Percentiles rank a stretch among this genome's conserved stretches.
Evolutionary conservation across 2,797 vertebrate genomes (phyloP).

Genomic region (Sebastes ruberrimus): DNA sequence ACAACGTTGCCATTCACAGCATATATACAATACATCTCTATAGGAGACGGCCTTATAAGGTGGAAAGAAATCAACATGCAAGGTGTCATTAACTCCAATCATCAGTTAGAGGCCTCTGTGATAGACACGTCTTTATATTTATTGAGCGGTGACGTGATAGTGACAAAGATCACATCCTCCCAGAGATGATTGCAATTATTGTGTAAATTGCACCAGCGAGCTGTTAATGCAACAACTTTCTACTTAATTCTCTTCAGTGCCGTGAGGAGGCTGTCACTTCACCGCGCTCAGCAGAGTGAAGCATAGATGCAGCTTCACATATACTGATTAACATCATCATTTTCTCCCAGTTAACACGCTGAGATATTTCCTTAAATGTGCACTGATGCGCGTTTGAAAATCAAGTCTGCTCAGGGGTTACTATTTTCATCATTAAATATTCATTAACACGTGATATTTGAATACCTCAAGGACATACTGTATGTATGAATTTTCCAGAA

Average conservation of each 20-base stretch:
- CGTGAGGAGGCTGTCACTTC: slow-evolving; percentile 24
- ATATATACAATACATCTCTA: background rate
- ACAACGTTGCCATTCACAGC: background rate
- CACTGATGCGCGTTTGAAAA: slow-evolving; percentile 27
- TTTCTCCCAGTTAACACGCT: slow-evolving; percentile 10
- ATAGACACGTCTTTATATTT: background rate
- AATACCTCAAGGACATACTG: slow-evolving; percentile 52
- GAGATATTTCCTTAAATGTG: slow-evolving; percentile 34
- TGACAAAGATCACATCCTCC: slow-evolving; percentile 19
- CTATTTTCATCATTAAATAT: slow-evolving; percentile 59
- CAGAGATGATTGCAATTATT: slow-evolving; percentile 1
- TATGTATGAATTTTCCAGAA: slow-evolving; percentile 50
- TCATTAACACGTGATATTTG: slow-evolving; percentile 51
- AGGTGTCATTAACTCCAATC: background rate
- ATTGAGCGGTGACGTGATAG: background rate
- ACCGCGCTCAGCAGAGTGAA: slow-evolving; percentile 9
- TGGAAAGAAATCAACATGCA: background rate
- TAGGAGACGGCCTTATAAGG: background rate
- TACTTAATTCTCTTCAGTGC: slow-evolving; percentile 25
- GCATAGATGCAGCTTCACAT: background rate
- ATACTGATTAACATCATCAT: slow-evolving; percentile 19
- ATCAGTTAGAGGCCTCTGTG: background rate
- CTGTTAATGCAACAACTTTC: slow-evolving; percentile 13
- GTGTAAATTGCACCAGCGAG: slow-evolving; percentile 8
- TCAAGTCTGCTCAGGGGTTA: slow-evolving; percentile 26